A percentile compares a stretch with the other conserved stretches of the same genome.
These are phyloP conservation scores for Seira musarum DNA, from an alignment of 2,888 invertebrate genomes.

Conservation along the genomic window DNA sequence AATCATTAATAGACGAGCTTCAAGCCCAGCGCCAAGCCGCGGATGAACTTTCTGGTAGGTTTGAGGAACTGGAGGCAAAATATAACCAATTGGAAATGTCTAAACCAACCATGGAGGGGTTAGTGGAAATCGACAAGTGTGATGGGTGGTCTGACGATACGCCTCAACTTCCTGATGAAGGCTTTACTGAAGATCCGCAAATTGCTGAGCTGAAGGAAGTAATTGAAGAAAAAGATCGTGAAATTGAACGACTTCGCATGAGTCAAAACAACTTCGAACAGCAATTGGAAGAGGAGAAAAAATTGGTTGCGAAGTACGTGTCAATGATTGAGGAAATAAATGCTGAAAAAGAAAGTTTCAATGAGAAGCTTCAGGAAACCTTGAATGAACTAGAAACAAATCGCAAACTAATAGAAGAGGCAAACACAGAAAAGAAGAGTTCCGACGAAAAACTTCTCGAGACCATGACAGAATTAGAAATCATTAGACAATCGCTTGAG, in stretches of 20 bases:
- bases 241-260: constrained; percentile 23
- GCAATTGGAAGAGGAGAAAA: constrained; percentile 49
- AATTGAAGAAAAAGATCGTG: constrained; percentile 39
- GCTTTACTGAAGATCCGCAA: constrained; percentile 56
- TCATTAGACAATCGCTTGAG: too few relatives aligned
- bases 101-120: constrained; percentile 35
- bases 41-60: constrained; percentile 37
- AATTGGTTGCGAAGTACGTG: constrained; percentile 35
- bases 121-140: constrained; percentile 48
- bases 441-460: too few relatives aligned
- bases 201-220: constrained; percentile 58
- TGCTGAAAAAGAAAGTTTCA: constrained; percentile 5
- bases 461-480: too few relatives aligned
- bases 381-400: constrained; percentile 42
- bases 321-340: constrained; percentile 27
- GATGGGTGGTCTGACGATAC: constrained; percentile 57
- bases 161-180: constrained; percentile 52
- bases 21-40: constrained; percentile 34
- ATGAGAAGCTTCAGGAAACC: constrained; percentile 29
- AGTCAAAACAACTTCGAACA: constrained; percentile 48
- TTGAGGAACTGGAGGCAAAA: constrained; percentile 42
- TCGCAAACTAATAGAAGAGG: too few relatives aligned
- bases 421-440: too few relatives aligned
- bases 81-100: constrained; percentile 31
- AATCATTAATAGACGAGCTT: constrained; percentile 70